Evolutionary conservation across 2,113 vertebrate genomes (phyloP), one percentile per base, ranked within the genome.

Genomic region (Otis tarda): DNA sequence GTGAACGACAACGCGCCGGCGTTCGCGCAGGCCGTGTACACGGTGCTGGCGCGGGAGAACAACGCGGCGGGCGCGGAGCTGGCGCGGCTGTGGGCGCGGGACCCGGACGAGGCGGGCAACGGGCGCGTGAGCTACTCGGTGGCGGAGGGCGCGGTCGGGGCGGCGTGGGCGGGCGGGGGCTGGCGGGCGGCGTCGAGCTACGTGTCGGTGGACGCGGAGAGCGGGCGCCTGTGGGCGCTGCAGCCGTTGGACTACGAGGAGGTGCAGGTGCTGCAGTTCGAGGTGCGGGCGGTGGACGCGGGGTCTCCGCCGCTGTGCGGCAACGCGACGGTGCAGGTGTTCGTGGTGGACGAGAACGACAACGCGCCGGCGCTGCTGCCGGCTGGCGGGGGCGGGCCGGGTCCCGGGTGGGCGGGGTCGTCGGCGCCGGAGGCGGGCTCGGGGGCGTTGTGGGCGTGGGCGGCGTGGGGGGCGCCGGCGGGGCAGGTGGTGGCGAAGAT

Each of bases 1-100:
- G 90, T 99, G 14, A 98, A 98, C 83, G 99, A 99, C 75, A 98
- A 98, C 41, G 93, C 97, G 59, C 98, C 98, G 9, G 55, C 94
- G 91, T 96, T 95, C 96, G 37, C 43, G 33, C 96, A 97, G 98
- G 98, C 94, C 6, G 90, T 96, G 94, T 97, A 98, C 81, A 97
- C 95, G 12, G 96, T 98, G 65, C 96, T 96, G 67, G 90, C 95
- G 69, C 95, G 87, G 84, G 98, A 98, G 91, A 97, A 82, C 94
- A 97, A 98, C 82, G 69, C 75, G 56, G 89, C 97, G 10, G 97
- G 98, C 7, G 85, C 94, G 35, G 74, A 98, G 64, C 95, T 99
- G 55, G 95, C 97, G 82, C 97, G 93, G 3, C 43, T 98, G 27
- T 95, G 94, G 27, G 97, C 97, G 63, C 85, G 73, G 65, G 97